Evolutionary conservation across 2,113 vertebrate species (phyloP), one percentile per base, ranked within the genome.

Genomic region (Suncus etruscus): DNA sequence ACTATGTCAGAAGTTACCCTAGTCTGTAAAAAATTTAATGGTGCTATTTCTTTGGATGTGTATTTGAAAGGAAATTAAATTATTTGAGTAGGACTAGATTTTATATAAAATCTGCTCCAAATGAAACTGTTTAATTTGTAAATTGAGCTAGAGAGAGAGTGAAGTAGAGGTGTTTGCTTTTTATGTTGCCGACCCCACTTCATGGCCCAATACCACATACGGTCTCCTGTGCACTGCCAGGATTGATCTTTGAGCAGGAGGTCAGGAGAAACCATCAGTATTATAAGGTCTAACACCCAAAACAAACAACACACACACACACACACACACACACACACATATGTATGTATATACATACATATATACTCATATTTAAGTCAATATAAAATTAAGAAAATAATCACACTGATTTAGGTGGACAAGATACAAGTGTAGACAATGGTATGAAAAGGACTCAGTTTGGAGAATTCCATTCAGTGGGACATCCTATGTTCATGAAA

Each of bases 51-150:
- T 66, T 90, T 85, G 39, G 48, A 79, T 18, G 22, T 10, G 8
- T 47, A 61, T 47, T 39, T 51, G 61, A 82, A 90, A 75, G 31
- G 77, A 86, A 85, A 78, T 68, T 11, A 66, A 83, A 81, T 77
- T 22, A 74, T 76, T 39, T 79, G 8, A 90, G 78, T 29, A 77
- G n/a, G 69, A 14, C 9, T 51, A 29, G 16, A 76, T 54, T 87
- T 91, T 51, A 90, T 9, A 68, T 39, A n/a, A 32, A 48, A 24
- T 39, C 69, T 83, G 25, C 24, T 72, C 48, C 70, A 8, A 90
- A 92, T 58, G 2, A 83, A 68, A 18, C 27, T 82, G 31, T 82
- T 66, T 18, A 14, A 18, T 58, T 61, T 20, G 6, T 61, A 7
- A 61, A 61, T 22, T 61, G 58, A 20, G 58, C 58, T 61, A 20